Evolutionary conservation across 2,113 vertebrate species (phyloP).

Genomic region (Epinephelus fuscoguttatus): DNA sequence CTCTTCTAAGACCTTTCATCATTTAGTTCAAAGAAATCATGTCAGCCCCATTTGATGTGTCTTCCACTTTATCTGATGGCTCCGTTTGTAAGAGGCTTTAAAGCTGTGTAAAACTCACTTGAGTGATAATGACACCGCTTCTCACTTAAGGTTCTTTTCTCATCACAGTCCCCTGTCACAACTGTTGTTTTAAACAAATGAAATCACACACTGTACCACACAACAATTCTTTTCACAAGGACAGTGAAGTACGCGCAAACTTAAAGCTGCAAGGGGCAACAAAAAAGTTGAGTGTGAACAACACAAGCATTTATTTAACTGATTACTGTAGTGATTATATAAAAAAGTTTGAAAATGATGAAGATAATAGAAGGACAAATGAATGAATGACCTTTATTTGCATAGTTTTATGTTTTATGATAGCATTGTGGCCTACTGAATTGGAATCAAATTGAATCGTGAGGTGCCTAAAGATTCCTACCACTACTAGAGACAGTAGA

Average conservation of each 20-base stretch:
- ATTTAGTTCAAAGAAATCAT: slow-evolving; percentile 74
- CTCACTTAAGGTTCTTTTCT: slow-evolving; percentile 41
- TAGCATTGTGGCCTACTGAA: too few relatives aligned
- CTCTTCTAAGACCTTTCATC: slow-evolving; percentile 72
- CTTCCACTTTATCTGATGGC: slow-evolving; percentile 71
- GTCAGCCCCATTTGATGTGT: slow-evolving; percentile 51
- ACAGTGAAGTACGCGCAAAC: neutral
- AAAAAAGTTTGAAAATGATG: too few relatives aligned
- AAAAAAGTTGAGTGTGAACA: neutral
- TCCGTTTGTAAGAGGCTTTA: slow-evolving; percentile 69
- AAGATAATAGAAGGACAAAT: too few relatives aligned
- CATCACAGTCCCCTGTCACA: neutral
- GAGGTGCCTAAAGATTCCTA: too few relatives aligned
- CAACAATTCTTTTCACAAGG: neutral
- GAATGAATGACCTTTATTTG: too few relatives aligned
- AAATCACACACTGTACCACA: neutral
- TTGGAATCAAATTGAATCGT: too few relatives aligned
- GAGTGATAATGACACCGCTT: slow-evolving; percentile 56
- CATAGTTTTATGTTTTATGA: too few relatives aligned
- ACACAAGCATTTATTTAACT: neutral
- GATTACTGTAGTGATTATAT: neutral
- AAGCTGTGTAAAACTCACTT: slow-evolving; percentile 62
- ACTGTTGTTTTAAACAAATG: slow-evolving; percentile 15
- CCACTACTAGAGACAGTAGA: neutral
- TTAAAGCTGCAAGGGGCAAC: neutral